These are phyloP conservation scores for Lasioglossum oenotherae DNA, from an alignment of 2,888 invertebrate species.

Conservation along the genomic window DNA sequence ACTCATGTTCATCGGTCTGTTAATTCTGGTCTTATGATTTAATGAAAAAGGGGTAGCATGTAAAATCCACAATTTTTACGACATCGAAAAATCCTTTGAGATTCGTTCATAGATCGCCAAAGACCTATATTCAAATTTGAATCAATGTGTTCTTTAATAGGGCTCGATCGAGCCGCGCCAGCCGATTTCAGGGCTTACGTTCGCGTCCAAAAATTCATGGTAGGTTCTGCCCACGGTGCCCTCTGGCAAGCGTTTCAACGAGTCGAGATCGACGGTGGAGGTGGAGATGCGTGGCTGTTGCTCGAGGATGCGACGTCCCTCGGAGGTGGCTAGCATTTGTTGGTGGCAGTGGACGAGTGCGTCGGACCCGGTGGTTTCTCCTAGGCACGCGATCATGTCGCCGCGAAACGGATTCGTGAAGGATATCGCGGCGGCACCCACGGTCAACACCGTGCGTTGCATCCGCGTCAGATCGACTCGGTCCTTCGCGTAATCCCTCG, in stretches of 20 bases:
- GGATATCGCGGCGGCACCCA: conserved; percentile 95
- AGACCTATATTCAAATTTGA: too few species aligned
- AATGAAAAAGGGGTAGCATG: too few species aligned
- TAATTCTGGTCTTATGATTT: too few species aligned
- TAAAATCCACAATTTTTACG: too few species aligned
- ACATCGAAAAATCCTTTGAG: too few species aligned
- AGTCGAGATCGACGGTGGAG: conserved; percentile 90
- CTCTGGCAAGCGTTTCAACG: conserved; percentile 89
- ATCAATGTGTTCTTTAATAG: background rate
- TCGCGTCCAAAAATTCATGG: conserved; percentile 91
- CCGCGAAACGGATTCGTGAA: conserved; percentile 92
- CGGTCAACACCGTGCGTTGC: conserved; percentile 91
- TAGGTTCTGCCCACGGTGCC: conserved; percentile 95
- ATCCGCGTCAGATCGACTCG: conserved; percentile 83
- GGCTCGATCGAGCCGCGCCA: background rate
- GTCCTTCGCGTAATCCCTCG: conserved; percentile 79
- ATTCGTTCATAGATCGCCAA: too few species aligned
- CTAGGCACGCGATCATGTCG: conserved; percentile 98
- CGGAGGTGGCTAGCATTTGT: conserved; percentile 91
- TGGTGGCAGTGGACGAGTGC: conserved; percentile 90
- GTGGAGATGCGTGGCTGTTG: conserved; percentile 96
- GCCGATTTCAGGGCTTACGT: conserved; percentile 85
- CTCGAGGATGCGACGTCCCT: conserved; percentile 91
- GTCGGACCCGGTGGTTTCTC: conserved; percentile 93
- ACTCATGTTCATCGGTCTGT: too few species aligned